Conservation (phyloP, 2,113 vertebrate genomes). For the Centropus bengalensis region DNA sequence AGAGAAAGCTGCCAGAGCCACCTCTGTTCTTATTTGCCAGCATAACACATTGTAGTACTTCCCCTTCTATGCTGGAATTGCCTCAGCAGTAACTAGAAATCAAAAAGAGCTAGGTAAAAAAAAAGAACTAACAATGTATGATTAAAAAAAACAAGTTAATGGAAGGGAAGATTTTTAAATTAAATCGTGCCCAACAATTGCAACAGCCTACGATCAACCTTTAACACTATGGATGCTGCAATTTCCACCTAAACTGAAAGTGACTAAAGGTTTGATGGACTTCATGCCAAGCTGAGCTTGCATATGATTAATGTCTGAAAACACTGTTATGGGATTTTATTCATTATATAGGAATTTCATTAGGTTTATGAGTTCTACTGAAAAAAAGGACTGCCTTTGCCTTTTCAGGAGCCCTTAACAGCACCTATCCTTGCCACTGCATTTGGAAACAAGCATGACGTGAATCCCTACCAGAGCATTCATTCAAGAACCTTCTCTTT, state of each 20-base stretch:
- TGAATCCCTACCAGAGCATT: not conserved
- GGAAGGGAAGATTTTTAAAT: not conserved
- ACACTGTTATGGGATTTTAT: not conserved
- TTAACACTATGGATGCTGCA: not conserved
- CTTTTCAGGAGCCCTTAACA: not conserved
- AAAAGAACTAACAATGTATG: not conserved
- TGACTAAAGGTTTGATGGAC: not conserved
- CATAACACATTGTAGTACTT: constrained; percentile 21
- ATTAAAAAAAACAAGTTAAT: not conserved
- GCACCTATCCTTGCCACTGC: not conserved
- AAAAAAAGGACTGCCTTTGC: not conserved
- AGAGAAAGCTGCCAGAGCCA: constrained; percentile 14
- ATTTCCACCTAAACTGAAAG: not conserved
- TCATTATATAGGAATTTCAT: not conserved
- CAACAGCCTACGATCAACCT: not conserved
- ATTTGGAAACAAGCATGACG: not conserved
- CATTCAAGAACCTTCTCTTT: not conserved
- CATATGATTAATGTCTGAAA: not conserved
- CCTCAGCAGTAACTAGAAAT: not conserved
- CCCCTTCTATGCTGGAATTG: not conserved
- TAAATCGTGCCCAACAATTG: not conserved
- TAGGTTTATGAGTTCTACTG: not conserved
- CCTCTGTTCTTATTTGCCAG: constrained; percentile 39
- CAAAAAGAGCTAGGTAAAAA: not conserved
- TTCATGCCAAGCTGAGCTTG: not conserved